These are phyloP conservation scores for Pseudobourletiella spinata DNA, from an alignment of 1,140 invertebrate species.

Conservation along the genomic window DNA sequence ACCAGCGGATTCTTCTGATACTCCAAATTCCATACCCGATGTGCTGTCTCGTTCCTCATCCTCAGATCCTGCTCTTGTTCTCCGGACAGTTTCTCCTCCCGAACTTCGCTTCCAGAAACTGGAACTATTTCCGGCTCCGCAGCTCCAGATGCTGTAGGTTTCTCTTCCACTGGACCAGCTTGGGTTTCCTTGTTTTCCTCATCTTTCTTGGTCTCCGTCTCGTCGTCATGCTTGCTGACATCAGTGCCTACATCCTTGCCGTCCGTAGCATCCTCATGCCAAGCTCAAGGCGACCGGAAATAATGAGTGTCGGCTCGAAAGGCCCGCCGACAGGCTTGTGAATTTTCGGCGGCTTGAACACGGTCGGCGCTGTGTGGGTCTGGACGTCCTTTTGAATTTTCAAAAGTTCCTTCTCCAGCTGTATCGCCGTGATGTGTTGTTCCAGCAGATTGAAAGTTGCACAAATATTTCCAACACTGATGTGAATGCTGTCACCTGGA, in stretches of 20 bases:
- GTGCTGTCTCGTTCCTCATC: too few relatives aligned
- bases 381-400: slow-evolving; percentile 1
- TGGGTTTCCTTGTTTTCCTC: too few relatives aligned
- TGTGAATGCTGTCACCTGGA: neutral
- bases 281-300: neutral
- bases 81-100: too few relatives aligned
- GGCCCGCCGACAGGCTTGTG: neutral
- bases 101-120: too few relatives aligned
- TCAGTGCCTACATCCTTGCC: too few relatives aligned
- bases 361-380: neutral
- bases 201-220: too few relatives aligned
- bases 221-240: too few relatives aligned
- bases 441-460: neutral
- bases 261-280: too few relatives aligned
- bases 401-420: slow-evolving; percentile 2
- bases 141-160: too few relatives aligned
- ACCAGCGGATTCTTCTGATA: too few relatives aligned
- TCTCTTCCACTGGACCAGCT: neutral
- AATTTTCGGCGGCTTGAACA: neutral
- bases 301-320: neutral
- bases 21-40: too few relatives aligned
- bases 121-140: neutral
- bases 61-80: too few relatives aligned
- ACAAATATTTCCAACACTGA: neutral
- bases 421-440: slow-evolving; percentile 2